Evolutionary conservation across 1,140 invertebrate species (phyloP).

Genomic region (Plodia interpunctella): DNA sequence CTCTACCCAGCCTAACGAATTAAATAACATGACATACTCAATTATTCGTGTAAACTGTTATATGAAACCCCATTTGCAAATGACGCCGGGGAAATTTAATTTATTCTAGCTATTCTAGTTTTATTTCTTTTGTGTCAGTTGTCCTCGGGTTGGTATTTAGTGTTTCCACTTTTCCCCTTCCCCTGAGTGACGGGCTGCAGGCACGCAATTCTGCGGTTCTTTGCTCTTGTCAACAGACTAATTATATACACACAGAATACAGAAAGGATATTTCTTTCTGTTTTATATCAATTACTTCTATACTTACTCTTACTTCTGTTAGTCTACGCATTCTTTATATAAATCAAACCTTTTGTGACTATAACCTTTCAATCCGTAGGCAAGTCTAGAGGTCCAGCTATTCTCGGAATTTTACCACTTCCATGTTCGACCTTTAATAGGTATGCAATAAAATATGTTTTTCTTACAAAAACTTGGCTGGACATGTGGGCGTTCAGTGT

Average conservation of each 20-base stretch:
- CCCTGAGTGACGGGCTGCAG: conserved; percentile 13
- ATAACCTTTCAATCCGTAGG: conserved; percentile 21
- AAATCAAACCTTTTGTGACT: no score
- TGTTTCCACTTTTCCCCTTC: conserved; percentile 14
- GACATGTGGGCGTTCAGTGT: no score
- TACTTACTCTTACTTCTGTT: no score
- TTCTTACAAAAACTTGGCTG: no score
- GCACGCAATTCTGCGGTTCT: conserved; percentile 28
- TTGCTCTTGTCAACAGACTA: conserved; percentile 20
- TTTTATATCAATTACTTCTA: no score
- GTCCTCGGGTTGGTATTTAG: conserved; percentile 12
- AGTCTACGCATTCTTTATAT: no score
- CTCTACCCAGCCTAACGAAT: no score
- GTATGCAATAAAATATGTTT: no score
- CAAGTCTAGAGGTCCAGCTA: conserved; percentile 33
- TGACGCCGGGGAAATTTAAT: conserved; percentile 18
- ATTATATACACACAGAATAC: not conserved
- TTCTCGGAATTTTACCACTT: conserved; percentile 25
- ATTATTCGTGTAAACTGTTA: not conserved
- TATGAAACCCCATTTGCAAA: conserved; percentile 13
- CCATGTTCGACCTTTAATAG: no score
- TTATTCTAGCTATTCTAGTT: conserved; percentile 7
- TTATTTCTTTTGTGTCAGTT: conserved; percentile 9
- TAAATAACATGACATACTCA: not conserved
- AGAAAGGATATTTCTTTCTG: no score